phyloP scores from a whole-genome alignment of 1,140 invertebrate species.

The Adoxophyes honmai region DNA sequence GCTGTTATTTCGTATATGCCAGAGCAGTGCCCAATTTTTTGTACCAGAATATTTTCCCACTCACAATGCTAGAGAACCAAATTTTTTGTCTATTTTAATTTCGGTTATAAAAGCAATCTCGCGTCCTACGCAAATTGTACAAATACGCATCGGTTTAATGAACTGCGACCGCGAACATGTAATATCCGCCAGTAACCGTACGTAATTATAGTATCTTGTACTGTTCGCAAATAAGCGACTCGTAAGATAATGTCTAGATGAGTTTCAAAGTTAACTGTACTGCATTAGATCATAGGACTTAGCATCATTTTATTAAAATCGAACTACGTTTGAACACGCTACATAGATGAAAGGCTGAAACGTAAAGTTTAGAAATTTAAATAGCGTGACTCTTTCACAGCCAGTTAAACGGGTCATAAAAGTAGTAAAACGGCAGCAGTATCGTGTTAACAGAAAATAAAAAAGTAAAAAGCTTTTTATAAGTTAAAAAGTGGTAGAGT shows the following conservation, averaged over 20 bases:
- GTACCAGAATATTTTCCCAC: neutral
- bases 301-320: too few species aligned
- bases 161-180: conserved; percentile 13
- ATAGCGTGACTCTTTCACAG: too few species aligned
- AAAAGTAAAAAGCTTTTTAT: too few species aligned
- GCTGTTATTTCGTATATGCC: neutral
- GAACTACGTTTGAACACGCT: too few species aligned
- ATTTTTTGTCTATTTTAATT: neutral
- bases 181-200: conserved; percentile 3
- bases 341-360: too few species aligned
- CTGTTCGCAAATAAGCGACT: neutral
- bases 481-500: neutral
- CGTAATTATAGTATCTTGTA: conserved; percentile 8
- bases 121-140: conserved; percentile 37
- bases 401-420: too few species aligned
- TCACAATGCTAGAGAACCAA: neutral
- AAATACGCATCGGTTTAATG: conserved; percentile 28
- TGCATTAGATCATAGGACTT: neutral
- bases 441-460: too few species aligned
- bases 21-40: neutral
- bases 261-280: neutral
- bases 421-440: too few species aligned
- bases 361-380: too few species aligned
- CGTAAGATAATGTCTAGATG: neutral
- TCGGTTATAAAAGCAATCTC: conserved; percentile 20